Percentiles rank a stretch among this genome's conserved stretches.
Evolutionary conservation across 2,888 invertebrate genomes (phyloP).

Genomic region (Drosophila pseudotakahashii): DNA sequence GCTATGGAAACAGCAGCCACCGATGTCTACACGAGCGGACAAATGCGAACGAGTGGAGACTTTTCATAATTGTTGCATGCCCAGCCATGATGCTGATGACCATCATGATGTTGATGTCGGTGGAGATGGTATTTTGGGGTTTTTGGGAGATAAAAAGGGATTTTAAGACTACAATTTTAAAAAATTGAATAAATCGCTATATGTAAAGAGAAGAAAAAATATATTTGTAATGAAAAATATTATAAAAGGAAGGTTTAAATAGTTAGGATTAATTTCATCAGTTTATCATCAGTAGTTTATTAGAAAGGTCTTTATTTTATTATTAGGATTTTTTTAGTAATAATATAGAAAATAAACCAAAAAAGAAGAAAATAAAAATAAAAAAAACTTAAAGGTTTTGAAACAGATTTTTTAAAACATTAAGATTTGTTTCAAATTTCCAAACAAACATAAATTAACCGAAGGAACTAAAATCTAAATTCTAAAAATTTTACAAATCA

Average conservation of each 20-base stretch:
- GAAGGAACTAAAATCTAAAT: no score
- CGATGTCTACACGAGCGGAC: constrained; percentile 49
- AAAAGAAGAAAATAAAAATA: no score
- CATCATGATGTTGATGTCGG: constrained; percentile 37
- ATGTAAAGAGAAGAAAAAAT: background rate
- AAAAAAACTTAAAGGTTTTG: no score
- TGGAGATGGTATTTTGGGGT: background rate
- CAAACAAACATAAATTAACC: no score
- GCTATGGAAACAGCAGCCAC: background rate
- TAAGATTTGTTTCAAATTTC: no score
- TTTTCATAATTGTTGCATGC: constrained; percentile 78
- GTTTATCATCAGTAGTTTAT: no score
- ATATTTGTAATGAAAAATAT: background rate
- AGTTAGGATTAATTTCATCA: background rate
- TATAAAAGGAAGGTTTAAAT: background rate
- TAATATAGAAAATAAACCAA: no score
- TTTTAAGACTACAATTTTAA: background rate
- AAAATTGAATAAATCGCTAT: background rate
- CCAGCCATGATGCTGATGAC: constrained; percentile 40
- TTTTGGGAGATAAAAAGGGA: background rate
- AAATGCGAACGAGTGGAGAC: constrained; percentile 57
- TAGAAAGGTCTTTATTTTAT: no score
- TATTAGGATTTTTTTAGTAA: no score
- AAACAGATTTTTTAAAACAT: no score
- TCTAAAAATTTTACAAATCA: no score